Base-by-base conservation (phyloP, 64 coral and sea anemone genomes). In the Montipora efflorescens region DNA sequence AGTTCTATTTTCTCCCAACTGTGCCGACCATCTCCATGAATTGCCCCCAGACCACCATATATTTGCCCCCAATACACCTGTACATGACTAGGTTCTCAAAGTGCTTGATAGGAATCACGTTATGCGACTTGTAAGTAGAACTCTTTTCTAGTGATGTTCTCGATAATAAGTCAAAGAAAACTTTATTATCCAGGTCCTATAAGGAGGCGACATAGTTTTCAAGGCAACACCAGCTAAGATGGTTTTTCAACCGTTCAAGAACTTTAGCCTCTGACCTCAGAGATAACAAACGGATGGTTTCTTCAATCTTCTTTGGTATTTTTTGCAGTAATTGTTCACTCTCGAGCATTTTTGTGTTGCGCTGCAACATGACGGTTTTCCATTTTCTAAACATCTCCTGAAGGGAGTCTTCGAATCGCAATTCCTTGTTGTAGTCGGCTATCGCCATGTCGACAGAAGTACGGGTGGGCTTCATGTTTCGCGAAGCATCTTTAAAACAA, bases 81-180 rank as follows among this genome's bases (percentile, higher is more conserved):
- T 87, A 95, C 43, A 62, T 51, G 47, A 79, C 81, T 61, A 18
- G 57, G 19, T 67, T 91, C 13, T 91, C 16, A 62, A 91, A 48
- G 57, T 18, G 3, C 81, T 87, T 79, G 15, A 87, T 58, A 48
- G 89, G 48, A 81, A 91, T 75, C 21, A 49, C n/a, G 67, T 9
- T 50, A 66, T 83, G 21, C 59, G 73, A 36, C 36, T 36, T 36
- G 36, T 36, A 36, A 36, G 36, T 80, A 46, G 59, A 87, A 25
- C 53, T 20, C 47, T 70, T 95, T 76, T 80, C 82, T 9, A 91
- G 87, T 74, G 25, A 50, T 22, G 94, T 91, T 19, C 94, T 62
- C 47, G 12, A 49, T 5, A 95, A 13, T 47, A 95, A 71, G 19
- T 78, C 90, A 50, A 82, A 68, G 13, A 88, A 49, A 16, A 80